Evolutionary conservation across 2,113 vertebrate species (phyloP).

Genomic region (Cygnus buccinator): DNA sequence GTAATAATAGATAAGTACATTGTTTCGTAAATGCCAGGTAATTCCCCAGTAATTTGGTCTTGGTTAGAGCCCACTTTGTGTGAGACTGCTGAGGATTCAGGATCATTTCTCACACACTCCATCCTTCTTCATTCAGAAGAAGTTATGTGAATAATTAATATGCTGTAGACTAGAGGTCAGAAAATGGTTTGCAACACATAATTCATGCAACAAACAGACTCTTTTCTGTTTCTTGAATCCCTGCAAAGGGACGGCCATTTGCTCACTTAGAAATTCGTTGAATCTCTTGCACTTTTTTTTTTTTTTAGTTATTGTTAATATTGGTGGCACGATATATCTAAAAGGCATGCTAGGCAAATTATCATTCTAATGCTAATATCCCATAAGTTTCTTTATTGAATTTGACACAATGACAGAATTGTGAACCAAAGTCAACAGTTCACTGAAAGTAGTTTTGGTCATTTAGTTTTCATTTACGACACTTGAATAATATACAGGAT

Average conservation of each 20-base stretch:
- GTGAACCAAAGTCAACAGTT: background rate
- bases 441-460: background rate
- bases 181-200: slow-evolving; percentile 5
- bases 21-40: background rate
- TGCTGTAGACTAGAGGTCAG: background rate
- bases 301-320: background rate
- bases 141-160: slow-evolving; percentile 32
- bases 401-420: background rate
- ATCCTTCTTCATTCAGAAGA: background rate
- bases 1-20: background rate
- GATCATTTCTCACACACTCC: background rate
- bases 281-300: background rate
- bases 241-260: background rate
- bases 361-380: background rate
- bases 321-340: background rate
- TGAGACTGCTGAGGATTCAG: background rate
- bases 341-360: background rate
- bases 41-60: background rate
- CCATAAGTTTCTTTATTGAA: background rate
- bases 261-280: background rate
- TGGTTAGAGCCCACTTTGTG: background rate
- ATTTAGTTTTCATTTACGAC: background rate
- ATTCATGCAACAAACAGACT: background rate
- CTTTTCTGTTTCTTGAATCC: background rate
- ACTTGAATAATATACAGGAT: slow-evolving; percentile 13